Evolutionary conservation across 2,888 invertebrate species (phyloP).

Genomic region (Phytoseiulus persimilis): DNA sequence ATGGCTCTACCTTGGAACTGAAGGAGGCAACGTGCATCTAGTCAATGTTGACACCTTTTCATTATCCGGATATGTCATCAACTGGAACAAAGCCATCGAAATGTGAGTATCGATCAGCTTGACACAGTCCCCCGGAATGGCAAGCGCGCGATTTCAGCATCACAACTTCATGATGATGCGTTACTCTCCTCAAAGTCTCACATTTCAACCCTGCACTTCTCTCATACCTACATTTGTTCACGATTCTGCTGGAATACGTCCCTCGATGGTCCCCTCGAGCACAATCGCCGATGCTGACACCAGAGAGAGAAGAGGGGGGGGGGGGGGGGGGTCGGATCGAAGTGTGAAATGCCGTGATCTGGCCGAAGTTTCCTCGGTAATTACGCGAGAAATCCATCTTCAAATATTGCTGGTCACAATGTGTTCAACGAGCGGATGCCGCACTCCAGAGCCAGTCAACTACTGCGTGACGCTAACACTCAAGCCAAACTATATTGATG

Average conservation of each 20-base stretch:
- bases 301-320: too few species aligned
- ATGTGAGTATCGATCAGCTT: conserved; percentile 71
- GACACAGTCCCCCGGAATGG: too few species aligned
- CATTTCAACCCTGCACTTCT: too few species aligned
- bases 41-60: conserved; percentile 91
- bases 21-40: conserved; percentile 93
- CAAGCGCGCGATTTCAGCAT: too few species aligned
- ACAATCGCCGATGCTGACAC: too few species aligned
- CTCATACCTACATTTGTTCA: too few species aligned
- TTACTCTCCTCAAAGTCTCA: too few species aligned
- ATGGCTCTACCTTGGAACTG: conserved; percentile 97
- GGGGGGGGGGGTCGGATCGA: too few species aligned
- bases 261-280: too few species aligned
- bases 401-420: not conserved
- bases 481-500: not conserved
- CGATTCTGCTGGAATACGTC: too few species aligned
- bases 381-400: not conserved
- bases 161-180: not conserved
- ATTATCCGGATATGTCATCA: conserved; percentile 94
- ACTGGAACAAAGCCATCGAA: conserved; percentile 99
- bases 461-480: not conserved
- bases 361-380: too few species aligned
- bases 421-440: not conserved
- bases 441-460: not conserved
- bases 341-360: too few species aligned